Evolutionary conservation across 2,797 vertebrate species (phyloP).

Genomic region (Moxostoma hubbsi): DNA sequence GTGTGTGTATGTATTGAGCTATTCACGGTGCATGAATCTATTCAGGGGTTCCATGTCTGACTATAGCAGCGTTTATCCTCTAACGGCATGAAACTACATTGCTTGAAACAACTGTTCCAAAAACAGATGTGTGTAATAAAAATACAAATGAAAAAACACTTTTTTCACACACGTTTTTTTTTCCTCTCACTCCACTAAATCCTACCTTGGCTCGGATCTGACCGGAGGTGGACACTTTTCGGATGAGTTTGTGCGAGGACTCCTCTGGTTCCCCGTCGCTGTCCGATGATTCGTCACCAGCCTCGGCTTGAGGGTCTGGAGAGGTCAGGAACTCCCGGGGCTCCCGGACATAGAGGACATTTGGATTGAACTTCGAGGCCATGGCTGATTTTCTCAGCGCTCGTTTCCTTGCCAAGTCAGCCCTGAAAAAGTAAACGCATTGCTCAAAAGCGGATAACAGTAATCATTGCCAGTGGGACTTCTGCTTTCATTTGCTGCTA

Average conservation of each 20-base stretch:
- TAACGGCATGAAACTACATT: neutral
- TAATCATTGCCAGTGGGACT: slow-evolving; percentile 2
- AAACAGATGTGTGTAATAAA: neutral
- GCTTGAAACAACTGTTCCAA: neutral
- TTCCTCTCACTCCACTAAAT: neutral
- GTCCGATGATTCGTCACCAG: slow-evolving; percentile 84
- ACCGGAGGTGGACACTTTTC: slow-evolving; percentile 87
- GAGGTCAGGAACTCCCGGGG: slow-evolving; percentile 74
- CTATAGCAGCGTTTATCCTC: neutral
- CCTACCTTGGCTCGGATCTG: slow-evolving; percentile 88
- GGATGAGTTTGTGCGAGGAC: slow-evolving; percentile 85
- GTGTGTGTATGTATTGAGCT: neutral
- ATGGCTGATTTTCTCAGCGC: slow-evolving; percentile 63
- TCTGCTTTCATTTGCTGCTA: slow-evolving; percentile 14
- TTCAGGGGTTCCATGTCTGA: neutral
- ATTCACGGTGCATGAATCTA: neutral
- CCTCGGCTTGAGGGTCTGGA: slow-evolving; percentile 71
- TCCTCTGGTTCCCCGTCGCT: slow-evolving; percentile 88
- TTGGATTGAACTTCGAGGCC: slow-evolving; percentile 83
- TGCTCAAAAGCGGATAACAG: slow-evolving; percentile 1
- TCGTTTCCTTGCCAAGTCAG: slow-evolving; percentile 25
- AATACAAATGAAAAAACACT: neutral
- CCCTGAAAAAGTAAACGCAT: slow-evolving; percentile 23
- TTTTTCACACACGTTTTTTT: neutral
- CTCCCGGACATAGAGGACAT: slow-evolving; percentile 79